Evolutionary conservation across 2,797 vertebrate genomes (phyloP).

Genomic region (Paramormyrops hopkinsi): DNA sequence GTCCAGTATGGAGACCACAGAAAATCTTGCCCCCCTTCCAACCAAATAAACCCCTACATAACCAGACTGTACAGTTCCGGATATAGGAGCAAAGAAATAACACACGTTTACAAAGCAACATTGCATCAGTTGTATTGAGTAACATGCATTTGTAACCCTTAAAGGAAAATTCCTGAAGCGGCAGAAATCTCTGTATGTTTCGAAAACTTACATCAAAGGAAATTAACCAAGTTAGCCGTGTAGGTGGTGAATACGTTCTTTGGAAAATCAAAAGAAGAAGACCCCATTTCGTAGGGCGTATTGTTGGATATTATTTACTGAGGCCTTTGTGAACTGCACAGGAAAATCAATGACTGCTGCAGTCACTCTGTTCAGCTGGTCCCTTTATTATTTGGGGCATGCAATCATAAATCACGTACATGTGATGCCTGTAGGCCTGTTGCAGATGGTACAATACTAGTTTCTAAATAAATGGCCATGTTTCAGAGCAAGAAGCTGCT

Average conservation of each 20-base stretch:
- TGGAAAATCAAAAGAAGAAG: neutral
- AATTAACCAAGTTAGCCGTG: neutral
- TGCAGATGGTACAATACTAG: conserved; percentile 39
- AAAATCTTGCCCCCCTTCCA: neutral
- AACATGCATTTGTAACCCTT: neutral
- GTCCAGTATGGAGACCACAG: neutral
- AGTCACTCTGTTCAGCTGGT: conserved; percentile 28
- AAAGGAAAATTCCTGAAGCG: neutral
- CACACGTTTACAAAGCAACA: neutral
- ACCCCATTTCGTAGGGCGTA: neutral
- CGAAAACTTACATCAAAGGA: neutral
- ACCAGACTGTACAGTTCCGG: neutral
- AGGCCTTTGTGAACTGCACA: conserved; percentile 33
- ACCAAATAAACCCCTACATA: neutral
- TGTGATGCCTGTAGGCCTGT: conserved; percentile 38
- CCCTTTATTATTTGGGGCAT: conserved; percentile 39
- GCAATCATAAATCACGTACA: conserved; percentile 42
- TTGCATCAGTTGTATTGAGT: neutral
- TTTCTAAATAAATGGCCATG: conserved; percentile 41
- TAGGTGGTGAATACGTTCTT: neutral
- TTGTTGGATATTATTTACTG: conserved; percentile 24
- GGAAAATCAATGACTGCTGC: conserved; percentile 32
- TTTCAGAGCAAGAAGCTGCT: conserved; percentile 34
- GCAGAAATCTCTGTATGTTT: neutral
- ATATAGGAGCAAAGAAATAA: neutral